These are phyloP conservation scores for Drosophila bunnanda DNA, from an alignment of 2,888 invertebrate genomes.

Conservation along the genomic window DNA sequence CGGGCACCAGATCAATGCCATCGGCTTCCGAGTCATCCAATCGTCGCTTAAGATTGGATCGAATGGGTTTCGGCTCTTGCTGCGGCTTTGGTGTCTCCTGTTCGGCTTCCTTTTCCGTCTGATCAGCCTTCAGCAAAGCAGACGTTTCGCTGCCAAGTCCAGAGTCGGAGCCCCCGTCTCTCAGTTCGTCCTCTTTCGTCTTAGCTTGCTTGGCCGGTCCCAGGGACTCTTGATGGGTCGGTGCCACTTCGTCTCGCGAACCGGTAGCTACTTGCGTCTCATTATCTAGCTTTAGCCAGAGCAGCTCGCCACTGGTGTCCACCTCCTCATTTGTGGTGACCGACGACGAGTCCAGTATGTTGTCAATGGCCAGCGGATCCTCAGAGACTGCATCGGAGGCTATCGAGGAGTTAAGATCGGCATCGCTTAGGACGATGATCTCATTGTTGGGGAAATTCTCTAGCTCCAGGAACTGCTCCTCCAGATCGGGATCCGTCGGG, in stretches of 20 bases:
- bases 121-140: conserved; percentile 6
- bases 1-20: conserved; percentile 82
- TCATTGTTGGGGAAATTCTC: conserved; percentile 74
- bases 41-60: conserved; percentile 89
- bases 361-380: conserved; percentile 84
- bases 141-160: conserved; percentile 90
- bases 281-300: conserved; percentile 71
- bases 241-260: background rate
- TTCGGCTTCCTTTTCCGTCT: conserved; percentile 10
- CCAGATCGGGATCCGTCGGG: conserved; percentile 50
- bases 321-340: conserved; percentile 62
- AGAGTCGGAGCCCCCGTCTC: conserved; percentile 93
- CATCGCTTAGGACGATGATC: conserved; percentile 78
- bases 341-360: conserved; percentile 61
- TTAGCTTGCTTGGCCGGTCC: conserved; percentile 13
- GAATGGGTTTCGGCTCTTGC: conserved; percentile 71
- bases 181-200: conserved; percentile 79
- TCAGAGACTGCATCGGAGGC: conserved; percentile 81
- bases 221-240: conserved; percentile 3
- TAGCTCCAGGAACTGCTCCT: conserved; percentile 75
- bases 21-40: conserved; percentile 85
- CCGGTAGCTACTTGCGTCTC: conserved; percentile 71
- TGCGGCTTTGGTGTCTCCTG: background rate
- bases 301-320: conserved; percentile 66
- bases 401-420: conserved; percentile 76